Evolutionary conservation across 2,113 vertebrate genomes (phyloP), one percentile per base, ranked within the genome.

Genomic region (Pituophis catenifer): DNA sequence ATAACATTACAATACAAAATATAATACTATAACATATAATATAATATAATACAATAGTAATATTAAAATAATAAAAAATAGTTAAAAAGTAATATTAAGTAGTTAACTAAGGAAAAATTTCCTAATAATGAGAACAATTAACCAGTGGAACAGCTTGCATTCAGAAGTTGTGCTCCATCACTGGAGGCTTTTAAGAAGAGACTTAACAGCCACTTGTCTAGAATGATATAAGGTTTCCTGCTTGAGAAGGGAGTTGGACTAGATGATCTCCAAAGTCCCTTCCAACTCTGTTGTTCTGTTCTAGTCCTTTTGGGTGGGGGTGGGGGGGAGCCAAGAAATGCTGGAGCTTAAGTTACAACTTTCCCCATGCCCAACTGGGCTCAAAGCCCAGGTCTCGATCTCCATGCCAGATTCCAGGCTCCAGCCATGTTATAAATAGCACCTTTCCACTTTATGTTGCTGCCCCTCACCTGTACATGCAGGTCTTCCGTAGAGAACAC

Each of bases 401-500:
- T 29, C 44, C 26, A 7, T 1, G 26, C 29, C 19, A 29, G 0
- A 3, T 62, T 86, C n/a, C 2, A 21, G 23, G 13, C 44, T 17
- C 10, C 29, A 8, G 54, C 26, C 29, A 53, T 44, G n/a, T 26
- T 88, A 13, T 3, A 44, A 57, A 26, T 1, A 38, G 62, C 23
- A 75, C 29, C 44, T 53, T 50, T 17, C 12, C 29, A 1, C 0
- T 81, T 81, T 44, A 9, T 29, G 12, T 1, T 48, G 44, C n/a
- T 8, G 2, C 21, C 0, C 2, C 3, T 96, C 96, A 99, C 99
- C 99, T 98, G 97, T 98, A 99, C 98, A 99, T 99, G 98, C 99
- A 99, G 11, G 98, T 98, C 97, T 99, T 99, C 97, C 97, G 98
- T 94, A 99, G 97, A 15, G 99, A 98, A 89, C 98, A 98, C 99